Evolutionary conservation across 2,888 invertebrate species (phyloP).

Genomic region (Magallana nippona): DNA sequence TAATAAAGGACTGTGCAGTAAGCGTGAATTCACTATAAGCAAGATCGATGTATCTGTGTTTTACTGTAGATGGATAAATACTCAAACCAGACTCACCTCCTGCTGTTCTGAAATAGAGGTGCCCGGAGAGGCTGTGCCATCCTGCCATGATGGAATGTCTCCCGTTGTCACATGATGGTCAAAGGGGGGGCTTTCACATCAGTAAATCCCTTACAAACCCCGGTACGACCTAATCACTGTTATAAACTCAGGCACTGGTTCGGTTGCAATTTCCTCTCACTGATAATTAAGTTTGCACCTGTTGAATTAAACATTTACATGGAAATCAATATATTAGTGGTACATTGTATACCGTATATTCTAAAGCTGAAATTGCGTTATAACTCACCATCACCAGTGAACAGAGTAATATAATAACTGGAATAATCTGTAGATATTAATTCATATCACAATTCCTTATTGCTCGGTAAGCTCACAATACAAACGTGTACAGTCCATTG

Average conservation of each 20-base stretch:
- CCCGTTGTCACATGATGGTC: not conserved
- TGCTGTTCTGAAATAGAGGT: conserved; percentile 73
- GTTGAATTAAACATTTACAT: conserved; percentile 11
- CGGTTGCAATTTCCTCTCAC: not conserved
- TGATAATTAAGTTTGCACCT: conserved; percentile 5
- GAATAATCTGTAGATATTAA: too few relatives aligned
- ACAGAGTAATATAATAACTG: too few relatives aligned
- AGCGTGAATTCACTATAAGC: not conserved
- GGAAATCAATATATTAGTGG: not conserved
- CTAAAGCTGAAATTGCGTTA: too few relatives aligned
- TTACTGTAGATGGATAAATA: not conserved
- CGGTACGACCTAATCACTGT: too few relatives aligned
- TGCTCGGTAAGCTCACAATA: too few relatives aligned
- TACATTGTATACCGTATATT: not conserved
- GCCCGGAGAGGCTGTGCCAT: conserved; percentile 78
- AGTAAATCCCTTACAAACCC: too few relatives aligned
- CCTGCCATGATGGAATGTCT: conserved; percentile 66
- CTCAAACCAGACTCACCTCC: conserved; percentile 64
- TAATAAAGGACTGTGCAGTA: not conserved
- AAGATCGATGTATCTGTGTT: not conserved
- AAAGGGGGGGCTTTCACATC: not conserved
- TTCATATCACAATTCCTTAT: too few relatives aligned
- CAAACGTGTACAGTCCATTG: too few relatives aligned
- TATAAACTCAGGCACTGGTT: not conserved
- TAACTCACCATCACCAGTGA: too few relatives aligned